A percentile compares a stretch with the other conserved stretches of the same genome.
These are phyloP conservation scores for Hypomecis atomaria DNA, from an alignment of 2,888 invertebrate species.

Conservation along the genomic window DNA sequence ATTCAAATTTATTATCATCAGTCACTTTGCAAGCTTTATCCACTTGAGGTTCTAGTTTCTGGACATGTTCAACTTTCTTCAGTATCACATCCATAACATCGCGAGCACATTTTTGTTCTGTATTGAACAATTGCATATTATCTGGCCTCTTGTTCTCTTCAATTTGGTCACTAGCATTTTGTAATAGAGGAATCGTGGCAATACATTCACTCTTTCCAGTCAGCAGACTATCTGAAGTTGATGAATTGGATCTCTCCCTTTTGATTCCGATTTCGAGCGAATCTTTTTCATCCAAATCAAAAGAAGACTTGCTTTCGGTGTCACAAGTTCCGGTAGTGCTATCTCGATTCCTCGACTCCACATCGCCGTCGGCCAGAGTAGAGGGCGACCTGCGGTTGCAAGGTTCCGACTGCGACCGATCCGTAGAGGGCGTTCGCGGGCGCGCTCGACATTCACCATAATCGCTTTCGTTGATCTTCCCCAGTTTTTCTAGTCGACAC, in stretches of 20 bases:
- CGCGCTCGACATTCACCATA: conserved; percentile 73
- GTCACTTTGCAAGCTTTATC: conserved; percentile 50
- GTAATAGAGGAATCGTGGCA: conserved; percentile 46
- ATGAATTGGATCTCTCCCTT: conserved; percentile 37
- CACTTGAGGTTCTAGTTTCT: conserved; percentile 56
- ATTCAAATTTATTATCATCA: conserved; percentile 52
- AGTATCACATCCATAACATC: conserved; percentile 58
- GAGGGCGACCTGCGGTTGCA: conserved; percentile 52
- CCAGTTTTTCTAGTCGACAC: conserved; percentile 50
- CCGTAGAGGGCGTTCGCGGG: conserved; percentile 79
- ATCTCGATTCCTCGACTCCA: conserved; percentile 53
- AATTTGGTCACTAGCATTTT: conserved; percentile 38
- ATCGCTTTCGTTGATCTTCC: conserved; percentile 59
- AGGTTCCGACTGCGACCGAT: conserved; percentile 52
- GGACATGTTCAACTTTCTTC: conserved; percentile 54
- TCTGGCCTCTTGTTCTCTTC: conserved; percentile 32
- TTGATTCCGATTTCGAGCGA: conserved; percentile 30
- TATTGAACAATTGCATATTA: conserved; percentile 29
- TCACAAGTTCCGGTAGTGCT: conserved; percentile 42
- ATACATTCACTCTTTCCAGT: conserved; percentile 43
- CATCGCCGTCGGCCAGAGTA: conserved; percentile 42
- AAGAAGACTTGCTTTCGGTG: conserved; percentile 38
- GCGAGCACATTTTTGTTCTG: conserved; percentile 55
- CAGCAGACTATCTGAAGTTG: conserved; percentile 40
- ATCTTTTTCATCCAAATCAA: conserved; percentile 40